phyloP scores from a whole-genome alignment of 92 coral and sea anemone genomes.

The Porites rus region DNA sequence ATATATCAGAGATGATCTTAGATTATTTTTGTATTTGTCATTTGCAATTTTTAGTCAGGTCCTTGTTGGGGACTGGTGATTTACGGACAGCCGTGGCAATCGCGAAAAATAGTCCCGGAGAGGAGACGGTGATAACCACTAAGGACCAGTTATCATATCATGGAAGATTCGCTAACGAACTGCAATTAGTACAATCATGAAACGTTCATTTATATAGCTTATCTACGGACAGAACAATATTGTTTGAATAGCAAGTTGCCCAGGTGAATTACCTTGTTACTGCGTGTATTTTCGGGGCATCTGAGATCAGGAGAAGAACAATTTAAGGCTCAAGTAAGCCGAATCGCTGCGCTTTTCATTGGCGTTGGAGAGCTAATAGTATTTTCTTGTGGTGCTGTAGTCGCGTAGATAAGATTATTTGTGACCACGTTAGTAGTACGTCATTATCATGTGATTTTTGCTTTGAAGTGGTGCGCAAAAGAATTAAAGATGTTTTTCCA shows the following conservation, averaged over 20 bases:
- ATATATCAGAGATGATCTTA: conserved; percentile 24
- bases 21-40: conserved; percentile 55
- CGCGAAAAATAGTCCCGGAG: neutral
- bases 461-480: no score
- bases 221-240: neutral
- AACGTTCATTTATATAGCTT: neutral
- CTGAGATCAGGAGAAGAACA: neutral
- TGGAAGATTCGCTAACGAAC: neutral
- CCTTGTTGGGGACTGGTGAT: neutral
- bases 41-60: neutral
- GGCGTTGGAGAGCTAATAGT: neutral
- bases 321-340: neutral
- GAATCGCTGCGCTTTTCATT: neutral
- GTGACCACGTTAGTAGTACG: no score
- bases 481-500: no score
- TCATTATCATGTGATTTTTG: no score
- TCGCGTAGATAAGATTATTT: no score
- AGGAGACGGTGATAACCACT: neutral
- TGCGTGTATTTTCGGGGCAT: neutral
- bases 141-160: neutral
- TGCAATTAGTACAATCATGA: neutral
- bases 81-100: neutral
- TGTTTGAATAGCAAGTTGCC: neutral
- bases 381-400: neutral
- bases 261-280: neutral